phyloP scores from a whole-genome alignment of 2,113 vertebrate genomes.

The Pampusana beccarii region DNA sequence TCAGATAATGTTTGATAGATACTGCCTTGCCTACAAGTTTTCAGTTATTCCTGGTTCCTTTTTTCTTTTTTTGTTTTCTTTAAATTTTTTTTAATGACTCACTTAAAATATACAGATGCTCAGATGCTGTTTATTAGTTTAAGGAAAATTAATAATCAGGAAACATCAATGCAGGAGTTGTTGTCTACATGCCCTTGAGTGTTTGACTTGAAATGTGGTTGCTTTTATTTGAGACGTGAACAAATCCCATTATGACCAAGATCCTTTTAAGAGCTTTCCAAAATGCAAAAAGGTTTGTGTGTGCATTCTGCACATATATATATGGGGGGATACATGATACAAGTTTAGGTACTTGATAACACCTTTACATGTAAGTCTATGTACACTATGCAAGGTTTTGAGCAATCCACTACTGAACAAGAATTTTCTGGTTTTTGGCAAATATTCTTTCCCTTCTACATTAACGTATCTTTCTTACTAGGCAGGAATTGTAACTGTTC shows the following conservation, averaged over 20 bases:
- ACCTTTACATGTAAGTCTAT: neutral
- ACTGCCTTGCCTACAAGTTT: neutral
- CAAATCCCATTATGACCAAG: neutral
- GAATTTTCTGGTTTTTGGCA: neutral
- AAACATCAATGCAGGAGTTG: neutral
- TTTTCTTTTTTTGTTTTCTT: neutral
- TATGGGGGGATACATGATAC: neutral
- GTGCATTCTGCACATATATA: neutral
- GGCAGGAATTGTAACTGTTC: neutral
- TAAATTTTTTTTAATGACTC: neutral
- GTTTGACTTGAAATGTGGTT: neutral
- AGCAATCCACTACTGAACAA: neutral
- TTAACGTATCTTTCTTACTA: neutral
- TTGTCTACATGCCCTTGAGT: neutral
- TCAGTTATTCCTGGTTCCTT: neutral
- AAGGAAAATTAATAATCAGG: neutral
- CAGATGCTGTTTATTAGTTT: neutral
- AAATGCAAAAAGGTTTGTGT: neutral
- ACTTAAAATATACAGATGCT: neutral
- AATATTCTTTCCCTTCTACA: neutral
- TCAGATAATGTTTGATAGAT: neutral
- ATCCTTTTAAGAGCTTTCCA: neutral
- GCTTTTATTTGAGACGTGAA: constrained; percentile 7
- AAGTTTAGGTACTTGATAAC: neutral
- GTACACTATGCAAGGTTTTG: neutral